Evolutionary conservation across 2,888 invertebrate genomes (phyloP).

Genomic region (Smittia aterrima): DNA sequence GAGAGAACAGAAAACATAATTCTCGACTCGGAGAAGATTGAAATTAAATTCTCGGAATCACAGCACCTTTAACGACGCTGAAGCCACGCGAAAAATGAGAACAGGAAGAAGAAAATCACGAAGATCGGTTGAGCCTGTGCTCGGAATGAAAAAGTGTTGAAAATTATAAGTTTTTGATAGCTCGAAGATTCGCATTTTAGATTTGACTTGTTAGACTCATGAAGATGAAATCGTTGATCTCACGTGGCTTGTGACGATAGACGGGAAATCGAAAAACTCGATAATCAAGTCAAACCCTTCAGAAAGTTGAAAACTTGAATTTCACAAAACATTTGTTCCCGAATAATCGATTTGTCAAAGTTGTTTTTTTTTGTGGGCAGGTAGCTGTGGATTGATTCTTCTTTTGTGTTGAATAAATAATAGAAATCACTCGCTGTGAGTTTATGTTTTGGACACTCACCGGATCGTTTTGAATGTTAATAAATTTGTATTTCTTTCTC

Average conservation of each 20-base stretch:
- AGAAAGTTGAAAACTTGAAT: no score
- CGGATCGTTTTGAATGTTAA: conserved; percentile 30
- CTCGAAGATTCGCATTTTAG: not conserved
- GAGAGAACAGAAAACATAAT: not conserved
- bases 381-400: conserved; percentile 23
- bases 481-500: conserved; percentile 20
- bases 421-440: conserved; percentile 40
- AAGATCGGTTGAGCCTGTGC: not conserved
- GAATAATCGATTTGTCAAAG: conserved; percentile 35
- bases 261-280: no score
- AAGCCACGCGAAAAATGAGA: not conserved
- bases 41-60: conserved; percentile 38
- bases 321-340: no score
- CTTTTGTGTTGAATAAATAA: not conserved
- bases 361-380: conserved; percentile 8
- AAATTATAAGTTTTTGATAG: conserved; percentile 21
- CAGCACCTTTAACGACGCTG: conserved; percentile 25
- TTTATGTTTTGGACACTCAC: conserved; percentile 27
- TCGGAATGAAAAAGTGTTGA: conserved; percentile 27
- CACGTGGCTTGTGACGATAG: no score
- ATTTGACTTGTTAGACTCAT: not conserved
- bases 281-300: no score
- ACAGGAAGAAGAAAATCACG: conserved; percentile 1
- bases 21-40: not conserved
- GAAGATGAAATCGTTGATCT: not conserved